A percentile compares a stretch with the other conserved stretches of the same genome.
phyloP scores from a whole-genome alignment of 2,113 vertebrate species.

The Elachura formosa region DNA sequence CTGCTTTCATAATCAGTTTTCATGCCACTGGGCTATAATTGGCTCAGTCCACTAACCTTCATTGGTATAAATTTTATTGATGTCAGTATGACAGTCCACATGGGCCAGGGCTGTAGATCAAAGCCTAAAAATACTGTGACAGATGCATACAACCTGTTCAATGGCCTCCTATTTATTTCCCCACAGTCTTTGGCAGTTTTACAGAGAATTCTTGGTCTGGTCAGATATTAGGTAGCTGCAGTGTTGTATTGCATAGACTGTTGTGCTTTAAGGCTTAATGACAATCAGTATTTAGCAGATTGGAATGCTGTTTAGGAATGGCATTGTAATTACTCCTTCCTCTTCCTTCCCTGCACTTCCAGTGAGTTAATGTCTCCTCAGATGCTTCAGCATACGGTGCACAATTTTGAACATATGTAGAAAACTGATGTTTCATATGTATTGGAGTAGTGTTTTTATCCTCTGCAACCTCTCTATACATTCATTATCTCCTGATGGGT shows the following conservation, averaged over 20 bases:
- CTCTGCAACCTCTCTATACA: background rate
- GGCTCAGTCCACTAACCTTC: background rate
- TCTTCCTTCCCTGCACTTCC: background rate
- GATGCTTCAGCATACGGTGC: background rate
- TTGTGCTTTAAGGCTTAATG: background rate
- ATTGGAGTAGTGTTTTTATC: conserved; percentile 2
- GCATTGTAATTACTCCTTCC: background rate
- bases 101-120: background rate
- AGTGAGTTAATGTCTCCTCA: background rate
- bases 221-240: background rate
- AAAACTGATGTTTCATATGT: background rate
- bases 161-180: background rate
- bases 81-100: background rate
- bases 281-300: background rate
- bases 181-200: background rate
- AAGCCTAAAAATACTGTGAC: background rate
- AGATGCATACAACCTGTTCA: background rate
- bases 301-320: background rate
- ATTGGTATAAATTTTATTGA: background rate
- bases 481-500: conserved; percentile 36
- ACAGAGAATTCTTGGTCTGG: background rate
- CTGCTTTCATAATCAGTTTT: background rate
- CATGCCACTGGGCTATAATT: background rate
- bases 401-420: background rate
- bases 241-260: background rate